Percentiles rank a stretch among this genome's conserved stretches.
Evolutionary conservation across 2,888 invertebrate genomes (phyloP).

Genomic region (Brachycybe producta): DNA sequence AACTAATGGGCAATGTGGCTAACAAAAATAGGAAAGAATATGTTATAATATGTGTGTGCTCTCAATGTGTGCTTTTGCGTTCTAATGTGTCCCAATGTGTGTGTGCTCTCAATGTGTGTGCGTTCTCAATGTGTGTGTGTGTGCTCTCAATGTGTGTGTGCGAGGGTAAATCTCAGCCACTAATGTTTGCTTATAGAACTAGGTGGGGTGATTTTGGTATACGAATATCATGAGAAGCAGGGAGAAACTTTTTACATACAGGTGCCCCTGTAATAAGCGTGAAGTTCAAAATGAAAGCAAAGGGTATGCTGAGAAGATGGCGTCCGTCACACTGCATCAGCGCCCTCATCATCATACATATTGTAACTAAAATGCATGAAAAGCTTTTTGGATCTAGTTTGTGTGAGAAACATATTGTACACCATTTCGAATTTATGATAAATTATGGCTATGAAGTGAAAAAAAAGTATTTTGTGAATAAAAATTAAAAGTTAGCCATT

Average conservation of each 20-base stretch:
- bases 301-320: constrained; percentile 16
- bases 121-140: no score
- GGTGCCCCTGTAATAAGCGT: constrained; percentile 17
- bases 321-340: constrained; percentile 17
- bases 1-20: no score
- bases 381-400: constrained; percentile 12
- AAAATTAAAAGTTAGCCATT: constrained; percentile 11
- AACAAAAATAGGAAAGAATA: no score
- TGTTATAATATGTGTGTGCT: no score
- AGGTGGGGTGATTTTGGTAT: constrained; percentile 2
- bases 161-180: no score
- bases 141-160: no score
- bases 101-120: no score
- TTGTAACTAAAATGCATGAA: constrained; percentile 17
- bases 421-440: constrained; percentile 13
- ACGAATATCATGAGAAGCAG: no score
- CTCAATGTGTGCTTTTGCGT: no score
- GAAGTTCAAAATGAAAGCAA: constrained; percentile 11
- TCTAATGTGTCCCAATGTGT: no score
- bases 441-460: constrained; percentile 10
- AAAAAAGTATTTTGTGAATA: constrained; percentile 10
- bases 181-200: no score
- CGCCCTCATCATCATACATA: constrained; percentile 14
- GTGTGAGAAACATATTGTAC: constrained; percentile 15
- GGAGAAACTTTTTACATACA: constrained; percentile 10